phyloP scores from a whole-genome alignment of 2,797 vertebrate genomes.

The Tarsius wallacei region DNA sequence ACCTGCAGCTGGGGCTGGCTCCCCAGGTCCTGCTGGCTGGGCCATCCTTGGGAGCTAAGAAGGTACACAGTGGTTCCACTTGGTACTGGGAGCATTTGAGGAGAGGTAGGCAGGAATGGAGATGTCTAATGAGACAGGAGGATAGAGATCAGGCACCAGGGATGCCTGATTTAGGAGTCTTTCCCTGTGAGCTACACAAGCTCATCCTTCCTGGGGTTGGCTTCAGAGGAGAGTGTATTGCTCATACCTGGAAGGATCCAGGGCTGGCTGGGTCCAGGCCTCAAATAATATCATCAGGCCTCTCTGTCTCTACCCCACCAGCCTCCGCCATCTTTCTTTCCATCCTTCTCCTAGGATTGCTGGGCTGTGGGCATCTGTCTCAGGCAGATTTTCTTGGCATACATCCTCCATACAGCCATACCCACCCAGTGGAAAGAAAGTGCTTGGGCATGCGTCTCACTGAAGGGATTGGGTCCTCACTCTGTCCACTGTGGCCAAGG shows the following conservation, averaged over 20 bases:
- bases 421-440: not conserved
- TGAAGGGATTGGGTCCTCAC: not conserved
- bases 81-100: not conserved
- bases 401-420: not conserved
- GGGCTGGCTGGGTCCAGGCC: not conserved
- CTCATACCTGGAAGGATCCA: not conserved
- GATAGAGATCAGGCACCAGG: not conserved
- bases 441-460: not conserved
- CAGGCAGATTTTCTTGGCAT: not conserved
- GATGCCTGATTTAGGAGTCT: not conserved
- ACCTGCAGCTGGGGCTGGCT: too few species aligned
- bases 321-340: not conserved
- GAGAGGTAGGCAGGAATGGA: not conserved
- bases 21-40: not conserved
- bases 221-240: not conserved
- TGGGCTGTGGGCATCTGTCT: not conserved
- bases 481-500: not conserved
- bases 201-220: not conserved
- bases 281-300: not conserved
- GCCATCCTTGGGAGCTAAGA: not conserved
- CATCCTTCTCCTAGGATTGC: not conserved
- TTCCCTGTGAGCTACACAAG: not conserved
- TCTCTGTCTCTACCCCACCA: not conserved
- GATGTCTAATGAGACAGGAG: not conserved
- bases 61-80: not conserved